Evolutionary conservation across 1,140 invertebrate genomes (phyloP), one percentile per base, ranked within the genome.

Genomic region (Alviniconcha marisindica): DNA sequence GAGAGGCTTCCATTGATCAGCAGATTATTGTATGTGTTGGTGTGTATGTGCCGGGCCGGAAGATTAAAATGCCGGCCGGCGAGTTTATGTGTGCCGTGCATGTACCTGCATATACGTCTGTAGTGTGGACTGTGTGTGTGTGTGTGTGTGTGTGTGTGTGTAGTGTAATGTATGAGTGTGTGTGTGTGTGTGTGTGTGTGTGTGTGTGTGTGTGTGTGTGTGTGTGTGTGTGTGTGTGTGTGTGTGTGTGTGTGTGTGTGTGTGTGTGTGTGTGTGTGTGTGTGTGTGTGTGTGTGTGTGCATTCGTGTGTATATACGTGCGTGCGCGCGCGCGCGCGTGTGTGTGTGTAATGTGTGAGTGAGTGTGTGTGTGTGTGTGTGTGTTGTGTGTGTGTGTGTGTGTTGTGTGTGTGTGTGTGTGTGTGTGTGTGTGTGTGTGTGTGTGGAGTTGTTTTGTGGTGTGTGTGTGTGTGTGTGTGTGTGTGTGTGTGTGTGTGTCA

Each of bases 221-320:
- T 76, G 73, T 42, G 73, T 44, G 44, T 42, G 4, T 76, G 73
- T 76, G 38, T 76, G 38, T 76, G 73, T 1, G 28, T 76, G 73
- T 42, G 44, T 76, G 73, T 42, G 73, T 48, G 38, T 44, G 44
- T 76, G 73, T 76, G 73, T 76, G 40, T 42, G 42, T 42, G 44
- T 42, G 73, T 42, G 73, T 42, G 38, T 2, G 38, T 42, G 73
- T 76, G 73, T 76, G 18, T 76, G 73, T 42, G 18, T 76, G 73
- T 2, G 12, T 76, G 73, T 76, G 24, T 76, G 38, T 28, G 28
- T 76, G 73, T 76, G 18, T 44, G 36, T 77, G 15, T n/a, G n/a
- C 28, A 15, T 44, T 12, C 5, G 74, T 51, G 7, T 51, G 74
- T 51, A 10, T 48, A 44, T 54, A 31, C 18, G 74, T 4, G 14